Base-by-base conservation (phyloP, 2,888 invertebrate species). In the Helicoverpa assulta region DNA sequence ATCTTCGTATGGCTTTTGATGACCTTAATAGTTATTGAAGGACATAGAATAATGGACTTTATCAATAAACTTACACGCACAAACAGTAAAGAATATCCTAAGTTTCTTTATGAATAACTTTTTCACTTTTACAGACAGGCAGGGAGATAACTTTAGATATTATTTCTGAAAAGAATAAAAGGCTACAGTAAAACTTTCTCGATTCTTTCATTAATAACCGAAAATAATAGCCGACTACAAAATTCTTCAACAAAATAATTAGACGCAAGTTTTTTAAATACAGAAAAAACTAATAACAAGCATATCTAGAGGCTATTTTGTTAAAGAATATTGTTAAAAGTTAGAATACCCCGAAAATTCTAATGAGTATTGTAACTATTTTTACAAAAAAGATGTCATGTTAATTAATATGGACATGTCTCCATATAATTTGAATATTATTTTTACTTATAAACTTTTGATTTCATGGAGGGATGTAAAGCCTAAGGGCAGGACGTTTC, bases 301-400 rank as follows among this genome's bases (percentile, higher is more conserved):
- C 18, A 14, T 1, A 0, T 0, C 51, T 33, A 0, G 7, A 5
- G 6, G 21, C 40, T 29, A 43, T 51, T 55, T n/a, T 2, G 0
- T 55, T 59, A 37, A 18, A 67, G 43, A 72, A 43, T 73, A 43
- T 43, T 67, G 2, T 52, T 51, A 3, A 5, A 47, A 52, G 14
- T 59, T 16, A 6, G n/a, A 4, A 50, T 40, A 18, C 18, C 4
- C 5, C 3, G 18, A 47, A 54, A 14, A 33, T 0, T 4, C 4
- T 43, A 33, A 43, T 66, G 73, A 58, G 7, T 54, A 2, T n/a
- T 19, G 1, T 19, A 18, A 19, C 37, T n/a, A 8, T 56, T 8
- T 19, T 40, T 26, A 43, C 14, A 14, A 26, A 63, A 5, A 53
- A 51, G 37, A 37, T 10, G 19, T 47, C 8, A 16, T 53, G 3